These are phyloP conservation scores for Zoanthus gigantus DNA, from an alignment of 92 coral and sea anemone species.

Conservation along the genomic window DNA sequence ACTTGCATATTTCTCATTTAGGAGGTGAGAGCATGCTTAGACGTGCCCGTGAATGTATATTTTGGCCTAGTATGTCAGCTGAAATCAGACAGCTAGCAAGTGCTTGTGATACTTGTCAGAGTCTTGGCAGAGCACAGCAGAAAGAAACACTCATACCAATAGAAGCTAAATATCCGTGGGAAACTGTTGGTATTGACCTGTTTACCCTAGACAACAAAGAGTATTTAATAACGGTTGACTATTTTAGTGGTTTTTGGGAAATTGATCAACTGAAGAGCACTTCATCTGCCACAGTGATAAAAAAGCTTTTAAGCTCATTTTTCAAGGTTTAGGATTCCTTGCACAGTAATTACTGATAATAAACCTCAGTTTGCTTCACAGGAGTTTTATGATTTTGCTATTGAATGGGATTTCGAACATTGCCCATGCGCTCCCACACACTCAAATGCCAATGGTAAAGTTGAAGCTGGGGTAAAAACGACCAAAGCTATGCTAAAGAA, in stretches of 20 bases:
- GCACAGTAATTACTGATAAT: conserved; percentile 18
- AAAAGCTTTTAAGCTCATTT: conserved; percentile 17
- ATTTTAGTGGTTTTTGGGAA: conserved; percentile 52
- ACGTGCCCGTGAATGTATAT: conserved; percentile 20
- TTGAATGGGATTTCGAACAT: conserved; percentile 39
- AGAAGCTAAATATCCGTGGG: conserved; percentile 43
- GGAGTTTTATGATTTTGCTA: conserved; percentile 41
- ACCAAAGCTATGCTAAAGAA: conserved; percentile 36
- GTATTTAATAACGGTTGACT: conserved; percentile 35
- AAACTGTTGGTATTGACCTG: conserved; percentile 43
- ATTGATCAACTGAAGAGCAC: conserved; percentile 41
- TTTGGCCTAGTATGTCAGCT: conserved; percentile 41
- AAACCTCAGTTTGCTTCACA: conserved; percentile 15
- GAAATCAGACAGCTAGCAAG: conserved; percentile 30
- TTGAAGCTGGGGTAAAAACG: conserved; percentile 32
- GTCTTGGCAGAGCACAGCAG: conserved; percentile 23
- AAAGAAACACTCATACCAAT: conserved; percentile 35
- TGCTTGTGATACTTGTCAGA: conserved; percentile 32
- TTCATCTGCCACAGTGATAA: not conserved
- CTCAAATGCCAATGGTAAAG: conserved; percentile 43
- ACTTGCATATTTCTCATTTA: conserved; percentile 2
- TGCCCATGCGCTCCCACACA: conserved; percentile 17
- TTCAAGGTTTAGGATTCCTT: conserved; percentile 27
- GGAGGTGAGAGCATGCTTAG: conserved; percentile 29
- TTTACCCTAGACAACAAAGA: conserved; percentile 43